Percentiles rank a stretch among this genome's conserved stretches.
These are phyloP conservation scores for Malacoraja senta DNA, from an alignment of 2,797 vertebrate genomes.

Conservation along the genomic window DNA sequence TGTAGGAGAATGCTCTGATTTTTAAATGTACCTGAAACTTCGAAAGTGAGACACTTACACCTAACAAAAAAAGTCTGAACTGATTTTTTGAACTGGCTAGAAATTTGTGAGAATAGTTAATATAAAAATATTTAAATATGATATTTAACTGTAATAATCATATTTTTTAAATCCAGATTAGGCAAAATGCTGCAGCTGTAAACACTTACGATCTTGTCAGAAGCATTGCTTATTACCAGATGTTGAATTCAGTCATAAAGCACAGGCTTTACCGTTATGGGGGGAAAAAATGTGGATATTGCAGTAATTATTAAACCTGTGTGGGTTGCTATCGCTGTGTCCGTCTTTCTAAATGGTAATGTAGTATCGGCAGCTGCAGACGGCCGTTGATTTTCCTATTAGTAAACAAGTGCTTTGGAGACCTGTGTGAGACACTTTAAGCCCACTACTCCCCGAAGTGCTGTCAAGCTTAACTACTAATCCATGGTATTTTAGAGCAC, in stretches of 20 bases:
- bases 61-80: no score
- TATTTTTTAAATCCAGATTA: not conserved
- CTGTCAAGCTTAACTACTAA: conserved; percentile 78
- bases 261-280: conserved; percentile 66
- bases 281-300: conserved; percentile 60
- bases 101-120: no score
- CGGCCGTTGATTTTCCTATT: conserved; percentile 67
- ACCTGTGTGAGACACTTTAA: conserved; percentile 75
- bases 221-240: not conserved
- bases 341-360: conserved; percentile 77
- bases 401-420: conserved; percentile 79
- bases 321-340: conserved; percentile 73
- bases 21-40: not conserved
- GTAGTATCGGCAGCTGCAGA: conserved; percentile 75
- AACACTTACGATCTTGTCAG: not conserved
- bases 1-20: not conserved
- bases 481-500: conserved; percentile 76
- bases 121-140: not conserved
- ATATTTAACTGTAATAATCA: not conserved
- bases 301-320: conserved; percentile 77
- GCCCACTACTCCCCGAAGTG: conserved; percentile 74
- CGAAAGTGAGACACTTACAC: not conserved
- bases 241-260: conserved; percentile 54
- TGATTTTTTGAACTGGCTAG: no score
- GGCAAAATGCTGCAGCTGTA: not conserved